phyloP scores from a whole-genome alignment of 2,113 vertebrate species.

The Xenopus laevis region DNA sequence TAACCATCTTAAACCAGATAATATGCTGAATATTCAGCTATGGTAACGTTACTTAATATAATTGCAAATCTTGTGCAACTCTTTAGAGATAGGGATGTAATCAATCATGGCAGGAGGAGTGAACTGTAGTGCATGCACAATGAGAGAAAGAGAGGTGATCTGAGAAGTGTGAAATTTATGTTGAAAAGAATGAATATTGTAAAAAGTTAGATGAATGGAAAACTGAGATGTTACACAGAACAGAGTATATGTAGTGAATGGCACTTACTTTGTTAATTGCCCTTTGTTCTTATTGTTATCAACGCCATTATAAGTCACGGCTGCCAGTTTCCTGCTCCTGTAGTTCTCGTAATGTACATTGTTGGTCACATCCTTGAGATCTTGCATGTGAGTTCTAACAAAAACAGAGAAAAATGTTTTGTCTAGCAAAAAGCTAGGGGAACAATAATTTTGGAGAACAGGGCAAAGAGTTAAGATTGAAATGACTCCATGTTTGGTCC shows the following conservation, averaged over 20 bases:
- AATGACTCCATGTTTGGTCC: no score
- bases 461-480: no score
- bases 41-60: no score
- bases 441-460: no score
- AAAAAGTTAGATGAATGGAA: conserved; percentile 6
- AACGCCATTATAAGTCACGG: conserved; percentile 93
- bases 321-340: conserved; percentile 93
- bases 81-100: not conserved
- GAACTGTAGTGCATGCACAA: not conserved
- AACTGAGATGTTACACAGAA: not conserved
- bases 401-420: conserved; percentile 9
- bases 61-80: no score
- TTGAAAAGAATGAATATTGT: not conserved
- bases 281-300: conserved; percentile 95
- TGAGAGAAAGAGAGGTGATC: not conserved
- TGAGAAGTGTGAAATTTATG: not conserved
- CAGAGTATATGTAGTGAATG: not conserved
- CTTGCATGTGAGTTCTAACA: conserved; percentile 95
- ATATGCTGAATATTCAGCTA: no score
- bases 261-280: conserved; percentile 91
- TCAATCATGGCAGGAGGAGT: not conserved
- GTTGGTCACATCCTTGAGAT: conserved; percentile 97
- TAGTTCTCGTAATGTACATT: conserved; percentile 99
- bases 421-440: not conserved
- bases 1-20: no score